Conservation (phyloP, 2,888 invertebrate genomes). For the Allygus modestus region DNA sequence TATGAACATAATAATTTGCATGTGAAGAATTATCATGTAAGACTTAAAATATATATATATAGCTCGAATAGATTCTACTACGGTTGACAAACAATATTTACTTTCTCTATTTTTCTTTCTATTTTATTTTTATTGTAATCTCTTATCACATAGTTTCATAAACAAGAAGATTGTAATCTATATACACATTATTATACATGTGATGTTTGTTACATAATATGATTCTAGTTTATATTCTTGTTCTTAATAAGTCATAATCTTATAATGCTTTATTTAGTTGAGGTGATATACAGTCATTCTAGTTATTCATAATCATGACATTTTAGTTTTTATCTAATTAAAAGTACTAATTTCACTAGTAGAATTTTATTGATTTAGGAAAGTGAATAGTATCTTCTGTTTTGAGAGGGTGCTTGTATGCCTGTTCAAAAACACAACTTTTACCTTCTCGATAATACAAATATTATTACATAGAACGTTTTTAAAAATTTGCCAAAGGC, state of each 20-base stretch:
- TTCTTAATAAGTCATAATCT: not conserved
- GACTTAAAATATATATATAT: not conserved
- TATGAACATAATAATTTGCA: not conserved
- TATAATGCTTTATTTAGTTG: constrained; percentile 5
- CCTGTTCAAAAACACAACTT: no score
- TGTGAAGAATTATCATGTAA: not conserved
- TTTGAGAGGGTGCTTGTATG: no score
- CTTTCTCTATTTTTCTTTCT: not conserved
- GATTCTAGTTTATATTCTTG: not conserved
- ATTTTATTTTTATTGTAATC: not conserved
- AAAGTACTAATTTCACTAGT: not conserved
- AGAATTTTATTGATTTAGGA: no score
- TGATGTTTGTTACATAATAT: not conserved
- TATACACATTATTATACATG: not conserved
- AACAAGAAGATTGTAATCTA: not conserved
- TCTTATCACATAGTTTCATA: not conserved
- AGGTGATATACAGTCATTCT: not conserved
- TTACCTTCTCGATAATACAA: no score
- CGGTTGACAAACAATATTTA: not conserved
- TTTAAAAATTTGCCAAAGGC: no score
- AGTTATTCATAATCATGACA: constrained; percentile 22
- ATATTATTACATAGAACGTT: no score
- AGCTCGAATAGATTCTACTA: not conserved
- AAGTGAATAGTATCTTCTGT: no score
- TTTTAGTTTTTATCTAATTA: not conserved